Evolutionary conservation across 2,797 vertebrate species (phyloP).

Genomic region (Gallinago stenura): DNA sequence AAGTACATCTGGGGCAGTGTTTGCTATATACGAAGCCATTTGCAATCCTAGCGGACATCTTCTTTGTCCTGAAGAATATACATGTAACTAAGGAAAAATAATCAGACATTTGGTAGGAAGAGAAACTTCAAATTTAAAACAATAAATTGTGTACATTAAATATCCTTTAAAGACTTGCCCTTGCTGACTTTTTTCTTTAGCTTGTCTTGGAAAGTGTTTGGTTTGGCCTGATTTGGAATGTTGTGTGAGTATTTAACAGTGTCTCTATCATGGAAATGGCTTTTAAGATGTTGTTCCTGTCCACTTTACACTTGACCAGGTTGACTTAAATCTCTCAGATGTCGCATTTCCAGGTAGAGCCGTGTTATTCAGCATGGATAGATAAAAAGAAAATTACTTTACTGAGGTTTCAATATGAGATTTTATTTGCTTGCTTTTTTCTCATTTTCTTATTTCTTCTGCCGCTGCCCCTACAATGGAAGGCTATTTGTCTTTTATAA

Average conservation of each 20-base stretch:
- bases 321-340: neutral
- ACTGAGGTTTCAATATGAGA: neutral
- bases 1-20: neutral
- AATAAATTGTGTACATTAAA: neutral
- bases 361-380: neutral
- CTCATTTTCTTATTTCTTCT: neutral
- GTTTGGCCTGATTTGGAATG: neutral
- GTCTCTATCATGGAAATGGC: neutral
- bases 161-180: neutral
- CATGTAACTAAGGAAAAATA: neutral
- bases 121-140: neutral
- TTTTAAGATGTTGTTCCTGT: neutral
- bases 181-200: neutral
- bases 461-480: neutral
- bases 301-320: neutral
- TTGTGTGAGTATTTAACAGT: neutral
- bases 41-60: neutral
- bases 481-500: neutral
- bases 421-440: neutral
- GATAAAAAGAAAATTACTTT: neutral
- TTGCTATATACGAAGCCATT: neutral
- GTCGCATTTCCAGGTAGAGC: neutral
- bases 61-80: neutral
- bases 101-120: neutral
- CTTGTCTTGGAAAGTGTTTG: neutral